Percentiles rank a stretch among this genome's conserved stretches.
phyloP scores from a whole-genome alignment of 2,797 vertebrate species.

The Leptoclinus maculatus region DNA sequence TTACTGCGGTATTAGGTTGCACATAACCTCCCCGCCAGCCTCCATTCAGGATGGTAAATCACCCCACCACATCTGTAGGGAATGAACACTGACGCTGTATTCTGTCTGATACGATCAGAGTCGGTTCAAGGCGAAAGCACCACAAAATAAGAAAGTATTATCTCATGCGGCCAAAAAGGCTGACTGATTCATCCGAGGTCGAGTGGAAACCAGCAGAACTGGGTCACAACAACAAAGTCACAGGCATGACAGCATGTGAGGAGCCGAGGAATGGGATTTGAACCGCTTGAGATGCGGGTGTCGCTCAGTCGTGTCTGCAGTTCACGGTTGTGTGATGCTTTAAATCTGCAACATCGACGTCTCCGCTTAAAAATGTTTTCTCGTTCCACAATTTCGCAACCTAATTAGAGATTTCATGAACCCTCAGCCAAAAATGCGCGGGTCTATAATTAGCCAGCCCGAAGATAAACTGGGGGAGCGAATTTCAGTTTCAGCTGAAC shows the following conservation, averaged over 20 bases:
- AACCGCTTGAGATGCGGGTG: conserved; percentile 27
- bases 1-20: conserved; percentile 41
- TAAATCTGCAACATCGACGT: neutral
- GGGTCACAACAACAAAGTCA: conserved; percentile 54
- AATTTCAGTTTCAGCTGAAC: conserved; percentile 36
- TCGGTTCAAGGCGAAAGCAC: conserved; percentile 35
- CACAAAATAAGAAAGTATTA: conserved; percentile 44
- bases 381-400: conserved; percentile 34
- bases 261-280: conserved; percentile 36
- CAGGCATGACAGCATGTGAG: conserved; percentile 52
- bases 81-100: conserved; percentile 37
- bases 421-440: conserved; percentile 43
- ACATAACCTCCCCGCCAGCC: conserved; percentile 18
- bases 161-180: conserved; percentile 30
- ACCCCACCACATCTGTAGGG: conserved; percentile 35
- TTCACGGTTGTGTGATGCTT: neutral
- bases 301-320: conserved; percentile 31
- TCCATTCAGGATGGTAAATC: conserved; percentile 46
- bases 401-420: conserved; percentile 63
- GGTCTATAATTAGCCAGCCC: conserved; percentile 52
- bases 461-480: conserved; percentile 43
- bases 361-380: conserved; percentile 18
- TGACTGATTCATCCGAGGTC: conserved; percentile 32
- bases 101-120: conserved; percentile 52
- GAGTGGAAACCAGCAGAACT: conserved; percentile 23